A percentile compares a stretch with the other conserved stretches of the same genome.
phyloP scores from a whole-genome alignment of 2,113 vertebrate species.

The Ammodytes dubius region DNA sequence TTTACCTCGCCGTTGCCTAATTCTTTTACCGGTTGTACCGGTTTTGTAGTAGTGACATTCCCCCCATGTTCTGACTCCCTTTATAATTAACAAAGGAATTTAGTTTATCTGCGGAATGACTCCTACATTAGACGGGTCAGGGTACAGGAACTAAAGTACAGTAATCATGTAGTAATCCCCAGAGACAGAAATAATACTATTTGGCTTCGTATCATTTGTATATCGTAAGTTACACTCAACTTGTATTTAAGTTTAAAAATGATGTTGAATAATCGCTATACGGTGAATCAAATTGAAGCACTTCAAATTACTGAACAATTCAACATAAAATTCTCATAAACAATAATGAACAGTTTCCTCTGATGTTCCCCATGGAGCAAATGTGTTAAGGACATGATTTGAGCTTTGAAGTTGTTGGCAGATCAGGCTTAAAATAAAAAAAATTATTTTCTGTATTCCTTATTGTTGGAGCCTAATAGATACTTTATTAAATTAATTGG shows the following conservation, averaged over 20 bases:
- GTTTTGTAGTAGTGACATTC: background rate
- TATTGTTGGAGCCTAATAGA: background rate
- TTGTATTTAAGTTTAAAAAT: background rate
- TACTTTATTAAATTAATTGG: background rate
- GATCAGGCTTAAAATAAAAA: background rate
- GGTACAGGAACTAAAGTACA: constrained; percentile 2
- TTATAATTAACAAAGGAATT: constrained; percentile 56
- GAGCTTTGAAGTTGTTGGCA: background rate
- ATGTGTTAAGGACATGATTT: background rate
- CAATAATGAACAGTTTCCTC: constrained; percentile 5
- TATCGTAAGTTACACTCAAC: background rate
- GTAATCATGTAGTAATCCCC: constrained; percentile 46
- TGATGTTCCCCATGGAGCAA: background rate
- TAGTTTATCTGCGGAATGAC: constrained; percentile 32
- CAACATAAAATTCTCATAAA: background rate
- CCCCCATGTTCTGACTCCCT: constrained; percentile 23
- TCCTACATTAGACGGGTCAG: constrained; percentile 13
- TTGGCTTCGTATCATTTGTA: background rate
- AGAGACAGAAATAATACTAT: constrained; percentile 27
- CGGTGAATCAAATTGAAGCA: background rate
- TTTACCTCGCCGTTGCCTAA: too few species aligned
- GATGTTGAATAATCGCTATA: constrained; percentile 15
- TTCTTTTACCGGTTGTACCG: background rate
- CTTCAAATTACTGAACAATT: background rate
- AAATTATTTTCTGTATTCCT: constrained; percentile 21